phyloP scores from a whole-genome alignment of 30 jellyfish, hydroid and myxozoan genomes.

The Chrysaora quinquecirrha region DNA sequence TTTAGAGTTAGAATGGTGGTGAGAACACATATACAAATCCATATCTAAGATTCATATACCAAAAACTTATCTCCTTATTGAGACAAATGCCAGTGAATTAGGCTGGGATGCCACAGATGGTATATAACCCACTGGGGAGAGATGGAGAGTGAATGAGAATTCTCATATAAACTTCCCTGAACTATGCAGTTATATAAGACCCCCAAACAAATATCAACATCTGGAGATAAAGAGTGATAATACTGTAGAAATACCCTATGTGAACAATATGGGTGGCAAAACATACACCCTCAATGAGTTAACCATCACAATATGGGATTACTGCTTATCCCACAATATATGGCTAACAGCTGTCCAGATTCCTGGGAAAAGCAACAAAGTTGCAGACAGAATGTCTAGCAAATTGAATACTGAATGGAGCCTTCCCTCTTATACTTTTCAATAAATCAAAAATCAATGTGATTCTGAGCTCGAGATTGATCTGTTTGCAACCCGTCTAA shows the following conservation, averaged over 20 bases:
- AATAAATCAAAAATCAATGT: too few relatives aligned
- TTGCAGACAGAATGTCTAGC: not conserved
- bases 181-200: not conserved
- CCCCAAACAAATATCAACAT: not conserved
- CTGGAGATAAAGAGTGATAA: not conserved
- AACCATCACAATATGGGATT: not conserved
- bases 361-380: not conserved
- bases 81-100: not conserved
- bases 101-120: not conserved
- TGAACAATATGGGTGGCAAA: not conserved
- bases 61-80: not conserved
- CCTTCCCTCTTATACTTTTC: not conserved
- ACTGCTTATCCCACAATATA: not conserved
- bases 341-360: not conserved
- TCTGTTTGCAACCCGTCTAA: conserved; percentile 13
- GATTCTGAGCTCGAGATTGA: not conserved
- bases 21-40: not conserved
- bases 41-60: not conserved
- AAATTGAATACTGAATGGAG: not conserved
- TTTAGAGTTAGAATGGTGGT: not conserved
- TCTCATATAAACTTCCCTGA: not conserved
- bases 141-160: not conserved
- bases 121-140: not conserved
- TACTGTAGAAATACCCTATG: not conserved
- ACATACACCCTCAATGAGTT: not conserved